These are phyloP conservation scores for Spinus pinus DNA, from an alignment of 2,797 vertebrate genomes.

Conservation along the genomic window DNA sequence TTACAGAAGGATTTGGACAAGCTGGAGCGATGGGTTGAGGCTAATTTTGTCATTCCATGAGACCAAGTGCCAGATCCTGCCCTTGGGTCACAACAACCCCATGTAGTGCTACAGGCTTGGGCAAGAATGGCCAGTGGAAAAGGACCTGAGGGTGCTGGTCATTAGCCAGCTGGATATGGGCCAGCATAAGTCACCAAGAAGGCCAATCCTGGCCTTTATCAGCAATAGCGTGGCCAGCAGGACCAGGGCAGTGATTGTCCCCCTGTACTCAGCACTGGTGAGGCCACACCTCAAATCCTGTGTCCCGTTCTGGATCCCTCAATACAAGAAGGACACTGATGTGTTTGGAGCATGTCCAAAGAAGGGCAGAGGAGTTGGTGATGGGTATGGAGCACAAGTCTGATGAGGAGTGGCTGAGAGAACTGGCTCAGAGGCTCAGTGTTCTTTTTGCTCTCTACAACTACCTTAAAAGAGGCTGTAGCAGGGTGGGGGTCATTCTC, in stretches of 20 bases:
- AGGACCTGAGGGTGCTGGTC: neutral
- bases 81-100: neutral
- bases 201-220: neutral
- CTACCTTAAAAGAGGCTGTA: neutral
- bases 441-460: neutral
- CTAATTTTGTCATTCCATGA: neutral
- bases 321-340: neutral
- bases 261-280: accelerated
- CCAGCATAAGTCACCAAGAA: neutral
- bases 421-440: neutral
- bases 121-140: neutral
- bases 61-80: neutral
- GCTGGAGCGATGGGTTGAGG: neutral
- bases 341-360: neutral
- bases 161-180: neutral
- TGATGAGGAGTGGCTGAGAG: neutral
- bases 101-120: neutral
- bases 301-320: neutral
- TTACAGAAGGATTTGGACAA: neutral
- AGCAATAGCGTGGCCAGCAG: neutral
- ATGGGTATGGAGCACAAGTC: neutral
- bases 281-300: accelerated
- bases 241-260: neutral
- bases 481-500: neutral
- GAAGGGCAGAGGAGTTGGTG: neutral